Evolutionary conservation across 35 echinoderm and acorn worm species (phyloP), one percentile per base, ranked within the genome.

Genomic region (Lytechinus pictus): DNA sequence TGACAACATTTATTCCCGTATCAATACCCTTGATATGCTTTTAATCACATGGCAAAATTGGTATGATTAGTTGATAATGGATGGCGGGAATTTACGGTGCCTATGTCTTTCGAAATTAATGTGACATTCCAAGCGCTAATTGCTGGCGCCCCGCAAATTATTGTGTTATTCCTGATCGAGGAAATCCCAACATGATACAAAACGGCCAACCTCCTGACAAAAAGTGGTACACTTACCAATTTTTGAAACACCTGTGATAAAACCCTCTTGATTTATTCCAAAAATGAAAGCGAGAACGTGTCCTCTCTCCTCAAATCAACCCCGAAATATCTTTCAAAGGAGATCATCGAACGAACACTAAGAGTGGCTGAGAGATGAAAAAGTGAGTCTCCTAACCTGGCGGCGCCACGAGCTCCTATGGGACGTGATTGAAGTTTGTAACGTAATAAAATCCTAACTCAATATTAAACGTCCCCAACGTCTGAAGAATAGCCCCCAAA

Each of bases 391-490:
- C 66, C 16, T 79, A 24, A 24, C 66, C 19, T 24, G 14, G 3
- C 21, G 66, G 21, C 66, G 66, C 66, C 66, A 24, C 6, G 6
- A 79, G 8, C 19, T n/a, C 66, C 66, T 79, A 79, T 79, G 66
- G n/a, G 66, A 16, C 8, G 19, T n/a, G 12, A 24, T 79, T 79
- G 66, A 79, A 79, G 66, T 24, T 44, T 79, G 66, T 24, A 79
- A 79, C 66, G 66, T 79, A 79, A 79, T 79, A 79, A 79, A 79
- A 79, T 79, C 66, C 66, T 79, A 27, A 24, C n/a, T 79, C 66
- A 79, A 79, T 79, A 79, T 79, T 79, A 79, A 79, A 79, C 66
- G 66, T 79, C 6, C 19, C 66, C 16, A 79, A 16, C n/a, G 19
- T 79, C 66, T n/a, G 3, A 14, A 79, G 66, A 16, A 44, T 44